Evolutionary conservation across 23 tunicate species (phyloP), one percentile per base, ranked within the genome.

Genomic region (Halocynthia roretzi): DNA sequence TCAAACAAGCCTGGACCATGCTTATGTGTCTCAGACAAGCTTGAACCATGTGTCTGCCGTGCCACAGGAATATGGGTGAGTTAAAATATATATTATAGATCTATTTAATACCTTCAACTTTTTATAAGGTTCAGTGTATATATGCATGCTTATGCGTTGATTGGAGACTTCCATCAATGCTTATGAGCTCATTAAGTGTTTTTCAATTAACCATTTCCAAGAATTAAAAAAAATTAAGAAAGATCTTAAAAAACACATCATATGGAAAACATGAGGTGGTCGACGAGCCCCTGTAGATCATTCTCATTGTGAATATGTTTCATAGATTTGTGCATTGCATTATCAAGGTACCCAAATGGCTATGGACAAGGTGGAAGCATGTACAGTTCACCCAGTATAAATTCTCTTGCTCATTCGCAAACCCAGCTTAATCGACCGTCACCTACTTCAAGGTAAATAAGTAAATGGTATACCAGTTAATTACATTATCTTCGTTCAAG

Each of bases 331-430:
- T 58, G 15, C 14, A 49, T 68, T 68, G 69, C 23, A 10, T 51
- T 40, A 0, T 56, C 23, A 53, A 86, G 96, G 6, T 84, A 89
- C 54, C 75, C 88, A 11, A 89, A 89, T 61, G 96, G 96, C 7
- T 83, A 74, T n/a, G 61, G 69, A 8, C 71, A 76, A 10, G 79
- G 87, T 31, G 97, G 97, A 44, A 90, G 97, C 83, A 80, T 90
- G 83, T 90, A 90, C 83, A 84, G 89, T 56, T 90, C 90, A 50
- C 90, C 90, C 20, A 90, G 97, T 58, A 82, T 90, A 63, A 85
- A 90, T 72, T 90, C 97, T 8, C 76, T 90, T 7, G 76, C 84
- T 19, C 97, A 85, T 40, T 84, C 97, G 10, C 97, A 74, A 74
- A 74, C 78, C 12, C 78, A 90, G 10, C 62, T 85, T 11, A 81